Evolutionary conservation across 2,797 vertebrate species (phyloP), one percentile per base, ranked within the genome.

Genomic region (Poeciliopsis gracilis): DNA sequence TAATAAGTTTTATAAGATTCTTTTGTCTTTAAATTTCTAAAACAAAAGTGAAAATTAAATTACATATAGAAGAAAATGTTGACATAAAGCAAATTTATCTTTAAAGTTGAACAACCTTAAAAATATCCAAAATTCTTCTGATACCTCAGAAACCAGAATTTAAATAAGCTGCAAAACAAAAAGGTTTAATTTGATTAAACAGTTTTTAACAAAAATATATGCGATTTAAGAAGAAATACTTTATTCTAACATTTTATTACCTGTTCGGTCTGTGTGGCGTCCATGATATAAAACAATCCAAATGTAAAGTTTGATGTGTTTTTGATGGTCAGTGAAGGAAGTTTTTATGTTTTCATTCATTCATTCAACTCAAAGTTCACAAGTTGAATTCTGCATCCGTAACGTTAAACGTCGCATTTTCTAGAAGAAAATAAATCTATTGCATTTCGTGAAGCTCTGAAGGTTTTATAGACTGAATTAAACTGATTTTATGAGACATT

Each of bases 111-210:
- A 15, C 55, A 59, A 30, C 28, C 5, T 28, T 57, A 57, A 57
- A 57, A 57, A 28, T 28, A 63, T 36, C 7, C 18, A 7, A 38
- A 23, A 66, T 20, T 36, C 33, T 66, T 66, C 57, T 23, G 16
- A 23, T 66, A 38, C 33, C 61, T 66, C 61, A 66, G 8, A 66
- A 38, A 38, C 11, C 61, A 66, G 61, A 9, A 16, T 63, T 63
- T 33, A 63, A 30, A 20, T 66, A 38, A 66, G 33, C 61, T 66
- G 61, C 9, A 38, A 18, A 38, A 38, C 57, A 61, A 61, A 66
- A 66, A 23, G 61, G 61, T 66, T 66, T 66, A 18, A 66, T 66
- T 38, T 66, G 61, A 66, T 66, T 36, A 66, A 38, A 38, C 33
- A 38, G 38, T 41, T 67, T 41, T 41, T 41, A 67, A 67, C 63